These are phyloP conservation scores for Cichlasoma orientale DNA, from an alignment of 2,797 vertebrate species.

Conservation along the genomic window DNA sequence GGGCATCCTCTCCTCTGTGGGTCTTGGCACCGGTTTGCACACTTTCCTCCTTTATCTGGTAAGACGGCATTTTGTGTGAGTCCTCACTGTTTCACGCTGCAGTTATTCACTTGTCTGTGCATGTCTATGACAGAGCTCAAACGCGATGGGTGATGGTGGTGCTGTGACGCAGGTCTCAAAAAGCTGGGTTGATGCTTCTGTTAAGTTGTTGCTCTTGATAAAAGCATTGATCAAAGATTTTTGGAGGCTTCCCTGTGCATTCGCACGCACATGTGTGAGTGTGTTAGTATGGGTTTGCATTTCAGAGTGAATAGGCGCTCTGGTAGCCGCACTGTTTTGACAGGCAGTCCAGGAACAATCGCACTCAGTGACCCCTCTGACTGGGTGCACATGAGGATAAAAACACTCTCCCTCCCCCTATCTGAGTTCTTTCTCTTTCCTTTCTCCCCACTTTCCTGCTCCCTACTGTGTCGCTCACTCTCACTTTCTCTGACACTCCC, in stretches of 20 bases:
- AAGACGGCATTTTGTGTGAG: slow-evolving; percentile 68
- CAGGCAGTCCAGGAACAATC: slow-evolving; percentile 76
- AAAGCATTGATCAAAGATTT: slow-evolving; percentile 22
- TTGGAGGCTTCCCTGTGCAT: slow-evolving; percentile 30
- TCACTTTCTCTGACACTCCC: slow-evolving; percentile 52
- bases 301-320: slow-evolving; percentile 53
- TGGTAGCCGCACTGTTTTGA: slow-evolving; percentile 78
- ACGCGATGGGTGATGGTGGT: slow-evolving; percentile 40
- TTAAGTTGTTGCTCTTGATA: slow-evolving; percentile 52
- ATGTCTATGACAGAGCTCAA: slow-evolving; percentile 43
- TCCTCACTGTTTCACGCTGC: slow-evolving; percentile 14
- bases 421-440: slow-evolving; percentile 49
- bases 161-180: slow-evolving; percentile 69
- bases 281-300: slow-evolving; percentile 33
- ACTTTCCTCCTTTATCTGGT: slow-evolving; percentile 94
- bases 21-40: slow-evolving; percentile 89
- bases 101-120: slow-evolving; percentile 49
- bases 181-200: slow-evolving; percentile 45
- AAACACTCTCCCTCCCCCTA: slow-evolving; percentile 58
- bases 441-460: slow-evolving; percentile 43
- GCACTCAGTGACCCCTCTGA: slow-evolving; percentile 80
- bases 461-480: slow-evolving; percentile 54
- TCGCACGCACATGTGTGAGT: slow-evolving; percentile 37
- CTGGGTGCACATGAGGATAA: slow-evolving; percentile 76
- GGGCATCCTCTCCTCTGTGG: slow-evolving; percentile 89